Percentiles rank a stretch among this genome's conserved stretches.
phyloP scores from a whole-genome alignment of 64 coral and sea anemone species.

The Dendrophyllia cribrosa region DNA sequence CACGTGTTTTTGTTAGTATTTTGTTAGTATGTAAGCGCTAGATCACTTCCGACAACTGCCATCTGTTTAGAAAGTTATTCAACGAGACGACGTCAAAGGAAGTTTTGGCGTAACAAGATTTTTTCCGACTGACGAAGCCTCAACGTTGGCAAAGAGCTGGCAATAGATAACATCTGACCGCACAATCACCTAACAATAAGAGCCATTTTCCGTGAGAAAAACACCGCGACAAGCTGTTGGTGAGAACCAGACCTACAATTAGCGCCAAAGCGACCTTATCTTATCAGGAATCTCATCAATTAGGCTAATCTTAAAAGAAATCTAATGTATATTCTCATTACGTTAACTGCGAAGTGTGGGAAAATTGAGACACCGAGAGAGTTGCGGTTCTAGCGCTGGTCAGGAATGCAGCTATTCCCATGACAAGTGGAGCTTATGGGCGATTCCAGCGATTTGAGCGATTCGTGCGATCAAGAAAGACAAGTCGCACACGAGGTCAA shows the following conservation, averaged over 20 bases:
- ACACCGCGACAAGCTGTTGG: background rate
- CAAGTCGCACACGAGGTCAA: background rate
- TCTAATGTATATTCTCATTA: slow-evolving; percentile 62
- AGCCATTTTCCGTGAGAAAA: slow-evolving; percentile 43
- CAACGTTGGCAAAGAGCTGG: slow-evolving; percentile 16
- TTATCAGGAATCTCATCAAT: slow-evolving; percentile 48
- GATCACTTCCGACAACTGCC: slow-evolving; percentile 51
- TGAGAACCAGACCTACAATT: slow-evolving; percentile 46
- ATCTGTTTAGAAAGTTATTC: slow-evolving; percentile 41
- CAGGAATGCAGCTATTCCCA: background rate
- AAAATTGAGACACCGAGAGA: background rate
- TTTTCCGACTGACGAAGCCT: background rate
- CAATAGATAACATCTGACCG: slow-evolving; percentile 52
- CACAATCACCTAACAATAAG: background rate
- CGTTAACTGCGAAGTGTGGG: slow-evolving; percentile 12
- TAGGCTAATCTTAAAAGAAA: slow-evolving; percentile 27
- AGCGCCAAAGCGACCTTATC: slow-evolving; percentile 36
- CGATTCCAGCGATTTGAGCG: background rate
- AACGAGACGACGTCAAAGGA: slow-evolving; percentile 28
- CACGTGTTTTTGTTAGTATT: slow-evolving; percentile 56
- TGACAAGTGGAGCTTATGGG: background rate
- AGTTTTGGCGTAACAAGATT: slow-evolving; percentile 50
- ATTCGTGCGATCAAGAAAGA: background rate
- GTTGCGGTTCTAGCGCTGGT: background rate
- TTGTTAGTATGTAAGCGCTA: slow-evolving; percentile 23